These are phyloP conservation scores for Mythimna loreyi DNA, from an alignment of 2,888 invertebrate species.

Conservation along the genomic window DNA sequence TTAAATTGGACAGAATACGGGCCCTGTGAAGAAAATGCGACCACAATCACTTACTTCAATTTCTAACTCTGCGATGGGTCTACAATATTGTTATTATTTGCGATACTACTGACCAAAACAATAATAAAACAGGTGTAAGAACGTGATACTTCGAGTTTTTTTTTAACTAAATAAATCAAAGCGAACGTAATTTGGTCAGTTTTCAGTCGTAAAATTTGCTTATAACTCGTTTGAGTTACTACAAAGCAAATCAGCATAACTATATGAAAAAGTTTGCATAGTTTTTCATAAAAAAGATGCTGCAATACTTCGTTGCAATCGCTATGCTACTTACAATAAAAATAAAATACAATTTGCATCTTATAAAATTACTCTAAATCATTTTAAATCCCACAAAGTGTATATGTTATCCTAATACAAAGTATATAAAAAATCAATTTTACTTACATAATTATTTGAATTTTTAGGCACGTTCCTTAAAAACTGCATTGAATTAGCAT, in stretches of 20 bases:
- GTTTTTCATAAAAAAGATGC: too few relatives aligned
- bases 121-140: background rate
- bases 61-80: background rate
- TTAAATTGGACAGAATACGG: constrained; percentile 23
- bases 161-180: too few relatives aligned
- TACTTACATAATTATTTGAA: constrained; percentile 45
- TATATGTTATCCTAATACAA: background rate
- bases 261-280: too few relatives aligned
- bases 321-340: too few relatives aligned
- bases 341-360: too few relatives aligned
- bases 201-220: too few relatives aligned
- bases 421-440: background rate
- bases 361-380: background rate
- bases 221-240: background rate
- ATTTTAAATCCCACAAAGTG: background rate
- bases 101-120: background rate
- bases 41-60: too few relatives aligned
- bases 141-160: too few relatives aligned
- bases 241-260: background rate
- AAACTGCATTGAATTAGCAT: constrained; percentile 31
- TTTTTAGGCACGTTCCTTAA: constrained; percentile 29
- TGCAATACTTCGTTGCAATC: too few relatives aligned
- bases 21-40: constrained; percentile 24
- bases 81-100: background rate
- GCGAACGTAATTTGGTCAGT: too few relatives aligned